Conservation (phyloP, 2,797 vertebrate genomes). For the Salarias fasciatus region DNA sequence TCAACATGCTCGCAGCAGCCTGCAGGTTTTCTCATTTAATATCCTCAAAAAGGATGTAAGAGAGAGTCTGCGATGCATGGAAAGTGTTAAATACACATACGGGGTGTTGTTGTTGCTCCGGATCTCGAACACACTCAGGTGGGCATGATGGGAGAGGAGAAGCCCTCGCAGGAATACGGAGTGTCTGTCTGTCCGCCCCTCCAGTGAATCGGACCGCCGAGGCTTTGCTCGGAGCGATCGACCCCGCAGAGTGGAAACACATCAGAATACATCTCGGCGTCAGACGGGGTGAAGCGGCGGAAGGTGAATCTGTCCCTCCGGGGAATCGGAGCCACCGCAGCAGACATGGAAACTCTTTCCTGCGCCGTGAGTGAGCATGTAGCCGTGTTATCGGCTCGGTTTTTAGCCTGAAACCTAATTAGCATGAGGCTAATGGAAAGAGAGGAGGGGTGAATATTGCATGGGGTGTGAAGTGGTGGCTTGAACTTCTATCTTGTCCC, state of each 20-base stretch:
- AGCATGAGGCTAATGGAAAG: background rate
- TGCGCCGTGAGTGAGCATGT: background rate
- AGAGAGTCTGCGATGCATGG: slow-evolving; percentile 1
- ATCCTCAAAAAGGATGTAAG: slow-evolving; percentile 12
- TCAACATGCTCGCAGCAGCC: slow-evolving; percentile 22
- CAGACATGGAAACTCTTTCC: background rate
- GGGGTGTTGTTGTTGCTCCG: slow-evolving; percentile 24
- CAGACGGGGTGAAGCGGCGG: slow-evolving; percentile 1
- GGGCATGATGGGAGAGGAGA: background rate
- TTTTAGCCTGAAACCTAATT: too few relatives aligned
- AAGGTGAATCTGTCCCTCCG: slow-evolving; percentile 21
- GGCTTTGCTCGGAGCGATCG: slow-evolving; percentile 8
- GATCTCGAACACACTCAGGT: background rate
- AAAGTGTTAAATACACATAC: slow-evolving; percentile 10
- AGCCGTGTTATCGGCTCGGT: too few relatives aligned
- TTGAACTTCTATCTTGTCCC: too few relatives aligned
- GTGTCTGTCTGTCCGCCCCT: background rate
- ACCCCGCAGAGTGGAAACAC: background rate
- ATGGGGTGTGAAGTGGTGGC: too few relatives aligned
- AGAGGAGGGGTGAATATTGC: too few relatives aligned
- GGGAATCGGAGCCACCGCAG: background rate
- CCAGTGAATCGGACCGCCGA: slow-evolving; percentile 5
- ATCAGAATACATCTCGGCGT: background rate
- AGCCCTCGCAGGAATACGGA: slow-evolving; percentile 9
- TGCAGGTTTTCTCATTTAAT: slow-evolving; percentile 7